Base-by-base conservation (phyloP, 1,140 invertebrate genomes). In the Leucophenga varia region DNA sequence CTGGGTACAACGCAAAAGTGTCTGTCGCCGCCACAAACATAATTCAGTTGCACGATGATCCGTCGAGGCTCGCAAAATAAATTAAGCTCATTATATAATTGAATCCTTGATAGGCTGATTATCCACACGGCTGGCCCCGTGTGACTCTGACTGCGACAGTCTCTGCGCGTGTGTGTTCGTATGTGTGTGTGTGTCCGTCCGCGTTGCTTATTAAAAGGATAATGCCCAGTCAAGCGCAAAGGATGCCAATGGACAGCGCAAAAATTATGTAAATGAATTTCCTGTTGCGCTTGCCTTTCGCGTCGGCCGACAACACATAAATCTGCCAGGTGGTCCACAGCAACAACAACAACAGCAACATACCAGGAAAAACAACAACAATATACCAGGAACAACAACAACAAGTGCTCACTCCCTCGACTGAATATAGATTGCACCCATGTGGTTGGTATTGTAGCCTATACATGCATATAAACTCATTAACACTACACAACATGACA, bases 221-320 rank as follows among this genome's bases (percentile, higher is more conserved):
- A 63, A 67, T 56, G 59, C 48, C 38, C 61, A 63, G 58, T 59
- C 63, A 67, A 59, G 53, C 47, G 63, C 63, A 67, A 67, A 63
- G 61, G 59, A 65, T 65, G 52, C 63, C 47, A 64, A 61, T 56
- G 63, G 52, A 60, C 64, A 65, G 49, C 52, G 46, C 59, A 65
- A 65, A 65, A 67, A 67, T 65, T 65, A 65, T 65, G 61, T 67
- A 67, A 65, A 65, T 65, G 52, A 65, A 65, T 65, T 63, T 65
- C 63, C 61, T 65, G 63, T 67, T 67, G 63, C 63, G 55, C 48
- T 38, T 40, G 34, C 7, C 39, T 39, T n/a, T n/a, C n/a, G 35
- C 47, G 19, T 13, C 18, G 20, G 18, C 18, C 22, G 43, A 32
- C 45, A 49, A 53, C 55, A 51, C 49, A 59, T 55, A 59, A 67